These are phyloP conservation scores for Pemphigus obesinymphae DNA, from an alignment of 1,140 invertebrate species.

Conservation along the genomic window DNA sequence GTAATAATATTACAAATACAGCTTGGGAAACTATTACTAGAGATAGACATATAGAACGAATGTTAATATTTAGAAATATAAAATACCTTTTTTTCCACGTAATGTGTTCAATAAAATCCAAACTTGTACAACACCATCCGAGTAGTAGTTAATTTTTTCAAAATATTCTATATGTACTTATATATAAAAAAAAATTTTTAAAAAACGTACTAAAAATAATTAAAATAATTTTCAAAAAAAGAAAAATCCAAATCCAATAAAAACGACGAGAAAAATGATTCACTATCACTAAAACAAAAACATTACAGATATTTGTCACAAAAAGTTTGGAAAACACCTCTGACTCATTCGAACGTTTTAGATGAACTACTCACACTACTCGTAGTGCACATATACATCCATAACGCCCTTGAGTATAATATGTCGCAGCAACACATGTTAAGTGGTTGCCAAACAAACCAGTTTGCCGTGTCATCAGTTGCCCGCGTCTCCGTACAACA, in stretches of 20 bases:
- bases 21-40: too few relatives aligned
- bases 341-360: neutral
- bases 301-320: neutral
- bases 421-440: neutral
- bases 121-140: neutral
- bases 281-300: neutral
- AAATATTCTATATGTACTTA: neutral
- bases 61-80: too few relatives aligned
- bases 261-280: neutral
- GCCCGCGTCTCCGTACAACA: neutral
- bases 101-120: neutral
- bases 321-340: neutral
- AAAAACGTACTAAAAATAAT: neutral
- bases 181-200: neutral
- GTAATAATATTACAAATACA: too few relatives aligned
- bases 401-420: constrained; percentile 13
- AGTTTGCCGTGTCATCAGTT: neutral
- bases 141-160: neutral
- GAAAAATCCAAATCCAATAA: neutral
- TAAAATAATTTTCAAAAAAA: neutral
- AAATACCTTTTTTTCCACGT: neutral
- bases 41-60: too few relatives aligned
- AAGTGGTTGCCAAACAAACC: constrained; percentile 35
- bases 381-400: neutral
- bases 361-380: neutral